These are phyloP conservation scores for Laupala kohalensis DNA, from an alignment of 1,140 invertebrate genomes.

Conservation along the genomic window DNA sequence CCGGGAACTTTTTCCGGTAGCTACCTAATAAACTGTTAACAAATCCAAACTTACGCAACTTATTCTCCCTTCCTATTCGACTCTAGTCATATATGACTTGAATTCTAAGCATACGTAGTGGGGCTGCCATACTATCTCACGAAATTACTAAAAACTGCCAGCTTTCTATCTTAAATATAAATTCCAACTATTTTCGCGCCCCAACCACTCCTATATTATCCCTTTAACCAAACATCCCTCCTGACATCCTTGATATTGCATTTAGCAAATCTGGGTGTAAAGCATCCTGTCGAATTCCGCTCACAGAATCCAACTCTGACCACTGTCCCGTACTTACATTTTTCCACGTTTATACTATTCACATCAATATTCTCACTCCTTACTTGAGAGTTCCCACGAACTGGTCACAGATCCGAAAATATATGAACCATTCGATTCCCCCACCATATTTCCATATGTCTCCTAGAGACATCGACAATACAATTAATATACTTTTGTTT, in stretches of 20 bases:
- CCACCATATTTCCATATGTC: background rate
- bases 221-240: background rate
- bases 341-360: no score
- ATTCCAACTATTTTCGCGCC: no score
- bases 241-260: background rate
- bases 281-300: background rate
- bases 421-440: background rate
- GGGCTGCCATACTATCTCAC: background rate
- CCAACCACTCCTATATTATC: background rate
- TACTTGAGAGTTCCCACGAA: background rate
- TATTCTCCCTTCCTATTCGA: no score
- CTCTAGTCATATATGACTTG: no score
- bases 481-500: background rate
- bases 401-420: background rate
- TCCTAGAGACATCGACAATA: background rate
- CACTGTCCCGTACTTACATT: background rate
- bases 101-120: background rate
- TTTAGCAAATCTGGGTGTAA: background rate
- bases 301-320: background rate
- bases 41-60: no score
- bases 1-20: no score
- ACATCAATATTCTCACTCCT: background rate
- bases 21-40: no score
- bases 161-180: background rate
- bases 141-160: background rate